Conservation (phyloP, 2,888 invertebrate genomes). For the Drosophila trichaetosa region DNA sequence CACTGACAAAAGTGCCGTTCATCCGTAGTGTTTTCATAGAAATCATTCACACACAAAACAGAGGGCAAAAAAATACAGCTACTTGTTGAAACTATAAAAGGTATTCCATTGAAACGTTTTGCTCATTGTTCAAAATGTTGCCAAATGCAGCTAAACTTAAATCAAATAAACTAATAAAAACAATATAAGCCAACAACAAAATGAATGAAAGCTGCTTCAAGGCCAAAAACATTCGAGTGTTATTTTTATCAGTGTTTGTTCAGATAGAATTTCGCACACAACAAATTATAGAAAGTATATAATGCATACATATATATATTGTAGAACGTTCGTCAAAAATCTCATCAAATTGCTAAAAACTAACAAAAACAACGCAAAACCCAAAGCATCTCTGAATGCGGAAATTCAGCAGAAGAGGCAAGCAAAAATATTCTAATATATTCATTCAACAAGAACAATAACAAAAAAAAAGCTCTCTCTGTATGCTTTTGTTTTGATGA, state of each 20-base stretch:
- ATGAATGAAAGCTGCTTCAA: conserved; percentile 25
- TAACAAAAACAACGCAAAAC: conserved; percentile 25
- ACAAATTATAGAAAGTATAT: conserved; percentile 42
- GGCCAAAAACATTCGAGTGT: conserved; percentile 41
- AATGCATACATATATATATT: conserved; percentile 2
- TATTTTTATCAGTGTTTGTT: conserved; percentile 36
- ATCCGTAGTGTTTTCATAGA: conserved; percentile 19
- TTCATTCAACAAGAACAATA: conserved; percentile 32
- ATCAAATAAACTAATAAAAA: conserved; percentile 4
- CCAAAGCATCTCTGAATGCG: conserved; percentile 47
- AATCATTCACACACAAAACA: conserved; percentile 1
- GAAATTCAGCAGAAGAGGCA: conserved; percentile 60
- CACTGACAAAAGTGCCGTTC: conserved; percentile 14
- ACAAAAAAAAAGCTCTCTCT: conserved; percentile 11
- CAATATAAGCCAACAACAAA: conserved; percentile 6
- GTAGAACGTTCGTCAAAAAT: conserved; percentile 12
- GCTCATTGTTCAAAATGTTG: conserved; percentile 8
- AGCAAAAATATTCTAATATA: conserved; percentile 50
- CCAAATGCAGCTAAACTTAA: conserved; percentile 20
- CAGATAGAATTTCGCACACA: conserved; percentile 29
- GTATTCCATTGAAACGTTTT: conserved; percentile 10
- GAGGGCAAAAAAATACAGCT: background rate
- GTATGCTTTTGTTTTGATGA: conserved; percentile 24
- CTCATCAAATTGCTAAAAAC: conserved; percentile 45
- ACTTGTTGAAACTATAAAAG: background rate